Evolutionary conservation across 2,888 invertebrate genomes (phyloP), one percentile per base, ranked within the genome.

Genomic region (Synanthedon vespiformis): DNA sequence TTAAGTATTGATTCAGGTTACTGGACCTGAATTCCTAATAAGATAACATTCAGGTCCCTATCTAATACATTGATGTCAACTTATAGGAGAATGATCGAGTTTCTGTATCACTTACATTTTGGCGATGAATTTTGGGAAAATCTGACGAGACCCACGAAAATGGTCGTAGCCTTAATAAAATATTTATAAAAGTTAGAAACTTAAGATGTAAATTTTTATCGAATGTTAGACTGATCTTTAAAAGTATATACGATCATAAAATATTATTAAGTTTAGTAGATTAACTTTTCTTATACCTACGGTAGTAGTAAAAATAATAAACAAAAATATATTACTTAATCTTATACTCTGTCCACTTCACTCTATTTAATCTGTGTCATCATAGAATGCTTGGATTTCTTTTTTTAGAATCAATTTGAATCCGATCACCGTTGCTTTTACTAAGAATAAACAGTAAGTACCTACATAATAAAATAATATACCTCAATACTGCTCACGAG

Each of bases 171-270:
- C 82, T 81, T 82, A 81, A 68, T 59, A 57, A 22, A 66, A 60
- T 18, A 49, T 64, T 57, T 57, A 64, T 60, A 64, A 66, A 71
- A 63, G 62, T 70, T 72, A 72, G 72, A 64, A 63, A 66, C 65
- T 67, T 74, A 77, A 74, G 64, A 65, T 80, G 78, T 81, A 79
- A 77, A 77, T 80, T 79, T 77, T 82, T 81, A 86, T 79, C 86
- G 86, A 86, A 86, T 80, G 82, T 86, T 86, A 86, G 86, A 86
- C 87, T 86, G 86, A 85, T 83, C 77, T 85, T 82, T 80, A 80
- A 83, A 79, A 77, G 75, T 80, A 77, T 80, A 77, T 80, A 82
- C 74, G 78, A 81, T 79, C 77, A 74, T 67, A 69, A 70, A 66
- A 67, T 73, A 65, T 68, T 67, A 61, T 71, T 83, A 82, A 79